Percentiles rank a stretch among this genome's conserved stretches.
phyloP scores from a whole-genome alignment of 1,140 invertebrate species.

The Papilio dardanus region DNA sequence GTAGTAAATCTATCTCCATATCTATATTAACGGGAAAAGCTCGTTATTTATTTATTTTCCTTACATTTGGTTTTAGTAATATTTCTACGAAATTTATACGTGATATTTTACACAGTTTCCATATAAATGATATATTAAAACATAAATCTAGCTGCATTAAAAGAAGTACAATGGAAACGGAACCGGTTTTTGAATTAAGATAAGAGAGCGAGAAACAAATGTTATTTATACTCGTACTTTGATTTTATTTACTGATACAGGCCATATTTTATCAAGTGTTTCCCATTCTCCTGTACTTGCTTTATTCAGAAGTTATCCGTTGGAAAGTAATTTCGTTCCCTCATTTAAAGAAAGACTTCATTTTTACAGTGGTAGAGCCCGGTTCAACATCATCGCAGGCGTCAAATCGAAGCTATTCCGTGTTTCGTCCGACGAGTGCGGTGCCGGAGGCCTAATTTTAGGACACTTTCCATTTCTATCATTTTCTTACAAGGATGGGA shows the following conservation, averaged over 20 bases:
- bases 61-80: neutral
- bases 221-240: slow-evolving; percentile 24
- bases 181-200: slow-evolving; percentile 30
- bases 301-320: slow-evolving; percentile 17
- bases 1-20: neutral
- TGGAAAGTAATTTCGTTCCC: too few relatives aligned
- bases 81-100: neutral
- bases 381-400: too few relatives aligned
- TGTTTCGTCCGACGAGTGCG: too few relatives aligned
- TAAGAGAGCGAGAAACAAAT: slow-evolving; percentile 16
- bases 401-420: too few relatives aligned
- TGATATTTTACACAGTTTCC: neutral
- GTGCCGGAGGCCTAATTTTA: too few relatives aligned
- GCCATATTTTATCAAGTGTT: slow-evolving; percentile 19
- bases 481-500: too few relatives aligned
- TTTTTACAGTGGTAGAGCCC: too few relatives aligned
- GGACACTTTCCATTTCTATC: too few relatives aligned
- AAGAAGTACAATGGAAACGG: slow-evolving; percentile 23
- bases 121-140: neutral
- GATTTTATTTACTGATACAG: slow-evolving; percentile 22
- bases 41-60: too few relatives aligned
- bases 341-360: too few relatives aligned
- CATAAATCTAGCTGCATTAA: slow-evolving; percentile 13
- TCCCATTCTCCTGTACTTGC: slow-evolving; percentile 25
- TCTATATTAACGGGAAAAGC: neutral